Evolutionary conservation across 2,797 vertebrate genomes (phyloP).

Genomic region (Halcyon smyrnensis): DNA sequence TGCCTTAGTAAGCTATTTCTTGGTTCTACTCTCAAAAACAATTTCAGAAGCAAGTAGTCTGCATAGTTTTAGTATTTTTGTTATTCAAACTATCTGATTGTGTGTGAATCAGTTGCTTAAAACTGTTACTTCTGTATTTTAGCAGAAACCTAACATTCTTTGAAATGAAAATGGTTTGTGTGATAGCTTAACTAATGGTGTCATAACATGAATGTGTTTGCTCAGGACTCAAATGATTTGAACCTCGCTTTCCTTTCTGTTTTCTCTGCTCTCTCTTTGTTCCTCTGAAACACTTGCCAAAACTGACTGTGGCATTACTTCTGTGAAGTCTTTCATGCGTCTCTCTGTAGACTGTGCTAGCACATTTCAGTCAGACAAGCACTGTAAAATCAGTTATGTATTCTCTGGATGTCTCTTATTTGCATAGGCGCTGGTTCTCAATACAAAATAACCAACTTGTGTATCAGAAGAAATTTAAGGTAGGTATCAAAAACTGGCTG

Average conservation of each 20-base stretch:
- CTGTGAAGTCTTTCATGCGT: neutral
- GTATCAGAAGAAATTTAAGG: constrained; percentile 99
- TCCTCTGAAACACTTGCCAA: neutral
- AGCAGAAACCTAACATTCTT: neutral
- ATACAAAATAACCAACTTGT: constrained; percentile 99
- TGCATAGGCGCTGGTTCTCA: constrained; percentile 97
- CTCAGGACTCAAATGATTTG: constrained; percentile 34
- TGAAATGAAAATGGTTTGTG: neutral
- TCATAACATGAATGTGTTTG: constrained; percentile 28
- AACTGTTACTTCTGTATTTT: neutral
- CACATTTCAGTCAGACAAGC: neutral
- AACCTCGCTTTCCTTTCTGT: constrained; percentile 15
- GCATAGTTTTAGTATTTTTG: neutral
- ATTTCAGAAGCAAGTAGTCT: neutral
- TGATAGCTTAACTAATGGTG: constrained; percentile 44
- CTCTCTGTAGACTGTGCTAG: constrained; percentile 15
- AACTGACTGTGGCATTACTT: constrained; percentile 13
- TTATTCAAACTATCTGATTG: neutral
- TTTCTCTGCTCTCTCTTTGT: constrained; percentile 27
- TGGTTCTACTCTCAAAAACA: neutral
- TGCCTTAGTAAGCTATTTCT: neutral
- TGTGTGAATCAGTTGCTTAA: neutral
- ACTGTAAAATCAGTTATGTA: neutral
- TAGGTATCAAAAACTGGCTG: constrained; percentile 65
- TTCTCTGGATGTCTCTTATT: constrained; percentile 57